A percentile compares a stretch with the other conserved stretches of the same genome.
These are phyloP conservation scores for Saguinus midas DNA, from an alignment of 2,113 vertebrate genomes.

Conservation along the genomic window DNA sequence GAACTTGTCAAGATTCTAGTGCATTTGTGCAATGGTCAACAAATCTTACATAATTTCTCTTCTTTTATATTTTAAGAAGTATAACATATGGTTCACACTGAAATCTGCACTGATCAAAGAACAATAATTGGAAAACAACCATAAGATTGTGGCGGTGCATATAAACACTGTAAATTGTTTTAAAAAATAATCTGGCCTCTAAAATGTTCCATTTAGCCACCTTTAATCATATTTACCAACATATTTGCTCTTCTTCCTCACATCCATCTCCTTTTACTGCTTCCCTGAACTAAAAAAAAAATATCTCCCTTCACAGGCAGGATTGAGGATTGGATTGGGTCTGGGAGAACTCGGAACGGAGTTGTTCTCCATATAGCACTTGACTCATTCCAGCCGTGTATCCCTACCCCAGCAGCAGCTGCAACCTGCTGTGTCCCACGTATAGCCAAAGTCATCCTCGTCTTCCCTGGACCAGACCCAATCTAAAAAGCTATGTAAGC, in stretches of 20 bases:
- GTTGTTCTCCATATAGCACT: not conserved
- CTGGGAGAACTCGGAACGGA: not conserved
- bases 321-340: not conserved
- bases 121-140: not conserved
- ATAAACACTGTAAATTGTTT: not conserved
- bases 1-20: not conserved
- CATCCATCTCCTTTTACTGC: not conserved
- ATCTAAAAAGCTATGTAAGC: not conserved
- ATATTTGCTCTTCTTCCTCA: not conserved
- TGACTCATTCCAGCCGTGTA: too few species aligned
- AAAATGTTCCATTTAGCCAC: not conserved
- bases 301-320: not conserved
- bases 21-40: not conserved
- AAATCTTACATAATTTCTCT: not conserved
- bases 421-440: not conserved
- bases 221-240: not conserved
- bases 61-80: constrained; percentile 5
- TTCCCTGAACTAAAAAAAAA: not conserved
- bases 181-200: not conserved
- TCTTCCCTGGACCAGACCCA: not conserved
- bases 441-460: not conserved
- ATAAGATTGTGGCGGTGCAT: not conserved
- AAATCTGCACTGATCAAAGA: not conserved
- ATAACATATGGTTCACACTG: not conserved
- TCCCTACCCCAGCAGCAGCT: not conserved